Conservation (phyloP, 2,113 vertebrate genomes). For the Nibea albiflora region DNA sequence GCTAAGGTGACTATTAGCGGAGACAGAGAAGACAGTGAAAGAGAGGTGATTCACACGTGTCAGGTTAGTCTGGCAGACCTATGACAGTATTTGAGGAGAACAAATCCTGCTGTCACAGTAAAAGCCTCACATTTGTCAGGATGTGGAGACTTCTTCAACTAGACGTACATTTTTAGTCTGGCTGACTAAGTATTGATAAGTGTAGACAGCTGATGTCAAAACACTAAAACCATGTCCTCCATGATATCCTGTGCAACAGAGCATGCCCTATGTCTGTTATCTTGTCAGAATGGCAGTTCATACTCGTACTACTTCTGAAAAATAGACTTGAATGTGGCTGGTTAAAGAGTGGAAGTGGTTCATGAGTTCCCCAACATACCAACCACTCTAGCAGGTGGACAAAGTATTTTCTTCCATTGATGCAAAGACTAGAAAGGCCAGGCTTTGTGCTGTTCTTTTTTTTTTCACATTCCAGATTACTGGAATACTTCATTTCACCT, state of each 20-base stretch:
- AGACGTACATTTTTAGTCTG: slow-evolving; percentile 18
- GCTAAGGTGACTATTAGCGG: not conserved
- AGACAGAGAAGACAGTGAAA: not conserved
- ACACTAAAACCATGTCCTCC: slow-evolving; percentile 21
- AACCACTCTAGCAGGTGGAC: slow-evolving; percentile 17
- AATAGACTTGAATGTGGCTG: not conserved
- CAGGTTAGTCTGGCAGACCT: not conserved
- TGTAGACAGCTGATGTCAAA: slow-evolving; percentile 40
- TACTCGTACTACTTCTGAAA: not conserved
- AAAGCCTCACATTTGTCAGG: slow-evolving; percentile 36
- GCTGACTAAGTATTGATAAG: slow-evolving; percentile 19
- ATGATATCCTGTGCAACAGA: not conserved
- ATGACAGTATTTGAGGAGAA: slow-evolving; percentile 6
- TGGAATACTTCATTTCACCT: slow-evolving; percentile 71
- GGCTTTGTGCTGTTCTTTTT: slow-evolving; percentile 54
- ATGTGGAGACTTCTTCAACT: slow-evolving; percentile 17
- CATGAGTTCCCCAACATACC: slow-evolving; percentile 32
- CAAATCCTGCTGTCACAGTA: slow-evolving; percentile 32
- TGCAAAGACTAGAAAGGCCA: slow-evolving; percentile 19
- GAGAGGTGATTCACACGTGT: slow-evolving; percentile 9
- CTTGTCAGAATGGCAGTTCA: not conserved
- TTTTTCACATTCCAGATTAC: slow-evolving; percentile 61
- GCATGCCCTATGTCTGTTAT: not conserved
- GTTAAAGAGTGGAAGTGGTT: slow-evolving; percentile 14
- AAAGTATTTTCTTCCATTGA: slow-evolving; percentile 37